Evolutionary conservation across 2,888 invertebrate species (phyloP).

Genomic region (Diabrotica balteata): DNA sequence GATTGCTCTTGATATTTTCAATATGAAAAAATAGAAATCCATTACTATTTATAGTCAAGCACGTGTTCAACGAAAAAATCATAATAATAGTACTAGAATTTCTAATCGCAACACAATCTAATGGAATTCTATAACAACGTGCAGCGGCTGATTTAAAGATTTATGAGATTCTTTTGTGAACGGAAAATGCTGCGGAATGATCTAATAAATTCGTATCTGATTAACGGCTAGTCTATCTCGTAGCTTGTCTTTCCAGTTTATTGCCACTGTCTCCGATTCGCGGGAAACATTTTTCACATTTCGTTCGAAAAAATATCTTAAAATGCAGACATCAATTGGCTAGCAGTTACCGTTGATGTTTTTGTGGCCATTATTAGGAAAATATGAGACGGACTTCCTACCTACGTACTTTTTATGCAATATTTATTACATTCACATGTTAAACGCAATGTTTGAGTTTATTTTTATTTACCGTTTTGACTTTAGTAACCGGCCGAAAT

Average conservation of each 20-base stretch:
- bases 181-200: slow-evolving; percentile 28
- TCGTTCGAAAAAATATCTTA: slow-evolving; percentile 10
- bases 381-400: too few species aligned
- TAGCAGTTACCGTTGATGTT: too few species aligned
- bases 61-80: slow-evolving; percentile 22
- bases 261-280: slow-evolving; percentile 31
- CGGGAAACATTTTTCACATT: slow-evolving; percentile 34
- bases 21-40: too few species aligned
- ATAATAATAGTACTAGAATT: slow-evolving; percentile 23
- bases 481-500: too few species aligned
- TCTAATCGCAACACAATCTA: slow-evolving; percentile 24
- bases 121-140: slow-evolving; percentile 21
- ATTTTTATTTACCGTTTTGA: too few species aligned
- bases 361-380: too few species aligned
- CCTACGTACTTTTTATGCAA: too few species aligned
- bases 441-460: background rate
- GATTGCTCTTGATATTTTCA: too few species aligned
- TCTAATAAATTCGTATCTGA: slow-evolving; percentile 37
- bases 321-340: too few species aligned
- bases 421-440: background rate
- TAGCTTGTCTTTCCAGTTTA: slow-evolving; percentile 23
- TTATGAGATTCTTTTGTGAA: slow-evolving; percentile 34
- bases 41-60: background rate
- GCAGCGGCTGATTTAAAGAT: slow-evolving; percentile 30
- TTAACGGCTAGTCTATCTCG: slow-evolving; percentile 26